Conservation (phyloP, 2,113 vertebrate species). For the Mixornis gularis region DNA sequence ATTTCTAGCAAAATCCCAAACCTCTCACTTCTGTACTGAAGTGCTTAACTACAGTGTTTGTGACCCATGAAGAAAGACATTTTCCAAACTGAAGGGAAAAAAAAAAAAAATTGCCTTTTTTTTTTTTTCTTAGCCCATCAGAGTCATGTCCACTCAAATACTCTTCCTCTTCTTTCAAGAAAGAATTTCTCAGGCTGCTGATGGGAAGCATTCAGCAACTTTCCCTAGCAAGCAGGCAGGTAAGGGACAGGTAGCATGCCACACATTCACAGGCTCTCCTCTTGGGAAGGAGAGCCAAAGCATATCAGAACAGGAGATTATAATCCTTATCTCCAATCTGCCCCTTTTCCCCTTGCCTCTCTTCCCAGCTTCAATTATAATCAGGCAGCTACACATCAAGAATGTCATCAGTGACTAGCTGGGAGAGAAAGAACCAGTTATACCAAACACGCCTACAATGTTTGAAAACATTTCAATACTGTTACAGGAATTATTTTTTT, state of each 20-base stretch:
- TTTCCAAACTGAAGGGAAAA: neutral
- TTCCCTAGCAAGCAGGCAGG: neutral
- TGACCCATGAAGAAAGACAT: neutral
- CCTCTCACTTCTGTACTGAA: neutral
- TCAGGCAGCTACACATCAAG: neutral
- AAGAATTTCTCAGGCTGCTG: neutral
- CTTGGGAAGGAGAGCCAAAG: neutral
- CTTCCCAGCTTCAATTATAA: neutral
- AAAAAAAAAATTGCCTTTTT: neutral
- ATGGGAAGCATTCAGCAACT: neutral
- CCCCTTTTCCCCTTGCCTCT: neutral
- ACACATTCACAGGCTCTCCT: neutral
- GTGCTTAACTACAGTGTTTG: neutral
- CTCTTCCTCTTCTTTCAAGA: neutral
- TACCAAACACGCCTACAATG: neutral
- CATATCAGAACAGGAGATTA: neutral
- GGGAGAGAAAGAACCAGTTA: neutral
- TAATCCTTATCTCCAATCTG: neutral
- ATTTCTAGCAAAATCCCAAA: neutral
- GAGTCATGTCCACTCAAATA: neutral
- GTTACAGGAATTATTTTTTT: neutral
- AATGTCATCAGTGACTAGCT: neutral
- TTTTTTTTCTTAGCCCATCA: neutral
- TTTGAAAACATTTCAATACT: neutral
- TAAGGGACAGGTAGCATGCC: neutral